A percentile compares a stretch with the other conserved stretches of the same genome.
These are phyloP conservation scores for Archegozetes longisetosus DNA, from an alignment of 1,140 invertebrate genomes.

Conservation along the genomic window DNA sequence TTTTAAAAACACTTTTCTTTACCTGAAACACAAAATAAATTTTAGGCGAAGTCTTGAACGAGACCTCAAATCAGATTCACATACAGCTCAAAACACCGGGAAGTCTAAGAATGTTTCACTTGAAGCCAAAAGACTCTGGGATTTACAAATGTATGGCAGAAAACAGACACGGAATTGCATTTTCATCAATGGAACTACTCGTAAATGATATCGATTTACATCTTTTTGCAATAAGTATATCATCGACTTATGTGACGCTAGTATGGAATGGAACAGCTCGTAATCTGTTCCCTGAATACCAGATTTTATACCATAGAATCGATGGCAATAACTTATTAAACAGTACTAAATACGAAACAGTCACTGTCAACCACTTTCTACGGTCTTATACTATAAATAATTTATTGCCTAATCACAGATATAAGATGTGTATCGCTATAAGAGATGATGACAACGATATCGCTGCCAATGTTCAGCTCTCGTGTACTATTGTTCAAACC, in stretches of 20 bases:
- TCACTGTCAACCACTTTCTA: conserved; percentile 22
- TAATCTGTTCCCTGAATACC: conserved; percentile 28
- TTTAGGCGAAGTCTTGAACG: conserved; percentile 27
- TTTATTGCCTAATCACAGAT: conserved; percentile 29
- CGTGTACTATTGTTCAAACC: conserved; percentile 28
- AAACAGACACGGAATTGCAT: conserved; percentile 20
- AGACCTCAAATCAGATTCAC: conserved; percentile 23
- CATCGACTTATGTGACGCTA: conserved; percentile 32
- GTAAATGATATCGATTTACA: conserved; percentile 30
- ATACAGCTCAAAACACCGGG: conserved; percentile 26
- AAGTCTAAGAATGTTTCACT: conserved; percentile 27
- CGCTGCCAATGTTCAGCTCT: conserved; percentile 26
- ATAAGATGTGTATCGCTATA: conserved; percentile 34
- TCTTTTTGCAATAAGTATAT: conserved; percentile 26
- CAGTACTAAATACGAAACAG: conserved; percentile 10
- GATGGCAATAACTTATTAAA: not conserved
- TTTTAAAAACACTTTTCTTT: too few species aligned
- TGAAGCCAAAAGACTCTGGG: conserved; percentile 24
- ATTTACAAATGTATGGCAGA: conserved; percentile 25
- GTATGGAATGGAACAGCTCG: conserved; percentile 33
- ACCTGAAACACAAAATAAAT: not conserved
- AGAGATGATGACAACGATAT: conserved; percentile 26
- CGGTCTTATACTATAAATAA: conserved; percentile 32
- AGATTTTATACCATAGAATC: conserved; percentile 26
- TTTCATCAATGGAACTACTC: conserved; percentile 21